Base-by-base conservation (phyloP, 2,888 invertebrate species). In the Amphimallon solstitiale region DNA sequence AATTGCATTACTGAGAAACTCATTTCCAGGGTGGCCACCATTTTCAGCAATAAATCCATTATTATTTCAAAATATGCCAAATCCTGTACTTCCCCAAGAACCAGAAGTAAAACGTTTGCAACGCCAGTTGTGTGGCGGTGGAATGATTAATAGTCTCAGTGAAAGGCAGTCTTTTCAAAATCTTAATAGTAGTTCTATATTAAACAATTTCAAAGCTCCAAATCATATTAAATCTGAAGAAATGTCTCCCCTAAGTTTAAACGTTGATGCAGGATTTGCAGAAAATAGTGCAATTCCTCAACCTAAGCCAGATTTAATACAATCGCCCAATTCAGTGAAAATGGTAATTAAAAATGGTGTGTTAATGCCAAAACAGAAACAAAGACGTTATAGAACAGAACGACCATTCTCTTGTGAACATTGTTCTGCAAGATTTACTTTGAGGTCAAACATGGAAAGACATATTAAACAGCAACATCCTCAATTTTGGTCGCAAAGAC, bases 391-490 rank as follows among this genome's bases (percentile, higher is more conserved):
- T 78, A 86, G 95, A 67, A 95, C 95, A 17, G 95, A 96, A 79
- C 85, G 95, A 21, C 95, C 95, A 0, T 96, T 95, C 81, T 91
- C 92, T 0, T 97, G 96, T 80, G 93, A 93, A 65, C 93, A 94
- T 77, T 96, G 97, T 81, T 91, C 93, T 0, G 95, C 95, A 0
- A 86, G 93, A 60, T 97, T 97, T 77, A 96, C 96, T 0, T 83
- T 96, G 9, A 86, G 94, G n/a, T 95, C 95, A 7, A 96, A 97
- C 75, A 96, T 96, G 94, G 96, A 96, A 80, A 86, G 95, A 0
- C 97, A 97, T 75, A 93, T 96, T 2, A 96, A 96, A 78, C 95
- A 95, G 75, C 95, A 96, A 74, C 97, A 97, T 84, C 95, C 95
- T 0, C 92, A 94, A 69, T 91, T 89, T 77, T 95, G 95, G 92